Evolutionary conservation across 2,888 invertebrate species (phyloP), one percentile per base, ranked within the genome.

Genomic region (Tiphia femorata): DNA sequence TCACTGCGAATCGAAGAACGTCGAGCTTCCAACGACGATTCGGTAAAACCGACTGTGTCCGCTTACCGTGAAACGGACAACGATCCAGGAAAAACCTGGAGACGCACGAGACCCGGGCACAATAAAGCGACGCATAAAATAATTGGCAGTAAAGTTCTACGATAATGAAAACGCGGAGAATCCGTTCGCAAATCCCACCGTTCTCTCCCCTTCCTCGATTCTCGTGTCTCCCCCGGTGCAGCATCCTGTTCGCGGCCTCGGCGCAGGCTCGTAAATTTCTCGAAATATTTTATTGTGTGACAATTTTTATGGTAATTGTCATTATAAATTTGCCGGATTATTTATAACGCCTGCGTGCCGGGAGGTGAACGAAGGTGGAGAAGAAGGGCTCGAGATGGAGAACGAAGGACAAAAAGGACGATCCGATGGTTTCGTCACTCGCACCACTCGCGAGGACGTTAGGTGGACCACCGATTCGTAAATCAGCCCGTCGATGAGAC

Each of bases 291-390:
- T 81, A 82, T 82, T 75, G 79, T 78, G 79, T 75, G 82, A 82
- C 82, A 82, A 82, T 82, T 82, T 82, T 82, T 82, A 82, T 81
- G 79, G 81, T 81, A 79, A 82, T 82, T 78, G 80, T 81, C 80
- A 80, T 81, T 82, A 82, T 82, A 82, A 82, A 82, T 82, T 82
- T 72, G 64, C 62, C 55, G 50, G 67, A 64, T 77, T 78, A 81
- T 82, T 81, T 81, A 82, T 80, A 76, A 55, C 56, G 48, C 42
- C 58, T 57, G 50, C 43, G 17, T 25, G 41, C n/a, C 50, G 53
- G 59, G 57, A 56, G 44, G 56, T 50, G 44, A 42, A 40, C 58
- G 49, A 58, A 56, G 67, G 63, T 66, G 56, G 56, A 29, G 42
- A 47, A 21, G 35, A 43, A 12, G 20, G 19, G 10, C 19, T 19